phyloP scores from a whole-genome alignment of 2,797 vertebrate species.

The Pteropus rufus region DNA sequence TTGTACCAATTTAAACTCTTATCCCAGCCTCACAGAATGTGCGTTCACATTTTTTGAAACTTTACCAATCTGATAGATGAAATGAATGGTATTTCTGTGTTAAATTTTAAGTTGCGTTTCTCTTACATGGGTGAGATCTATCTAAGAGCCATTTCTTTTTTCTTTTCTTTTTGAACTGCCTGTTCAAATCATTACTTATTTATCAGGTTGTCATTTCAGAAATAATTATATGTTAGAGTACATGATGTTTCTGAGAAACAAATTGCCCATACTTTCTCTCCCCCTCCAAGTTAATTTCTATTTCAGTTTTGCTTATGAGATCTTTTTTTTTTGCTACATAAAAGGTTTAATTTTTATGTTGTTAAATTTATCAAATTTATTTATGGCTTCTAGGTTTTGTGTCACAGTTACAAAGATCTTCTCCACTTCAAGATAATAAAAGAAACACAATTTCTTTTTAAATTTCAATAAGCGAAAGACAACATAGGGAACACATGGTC shows the following conservation, averaged over 20 bases:
- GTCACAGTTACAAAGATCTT: slow-evolving; percentile 18
- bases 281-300: neutral
- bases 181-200: neutral
- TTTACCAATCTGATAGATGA: neutral
- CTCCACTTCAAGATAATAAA: neutral
- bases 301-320: slow-evolving; percentile 25
- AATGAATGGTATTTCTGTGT: neutral
- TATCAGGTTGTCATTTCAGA: neutral
- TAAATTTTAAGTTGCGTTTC: slow-evolving; percentile 10
- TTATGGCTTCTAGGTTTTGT: neutral
- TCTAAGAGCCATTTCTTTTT: neutral
- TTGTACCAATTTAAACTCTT: neutral
- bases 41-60: neutral
- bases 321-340: neutral
- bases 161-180: neutral
- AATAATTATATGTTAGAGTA: neutral
- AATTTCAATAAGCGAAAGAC: slow-evolving; percentile 19
- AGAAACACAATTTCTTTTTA: neutral
- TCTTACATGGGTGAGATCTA: neutral
- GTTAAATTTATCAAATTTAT: slow-evolving; percentile 37
- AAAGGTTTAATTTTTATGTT: slow-evolving; percentile 7
- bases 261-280: neutral
- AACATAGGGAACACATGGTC: neutral
- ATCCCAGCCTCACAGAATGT: neutral
- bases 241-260: slow-evolving; percentile 31